Conservation (phyloP, 2,888 invertebrate species). For the Steinernema hermaphroditum region DNA sequence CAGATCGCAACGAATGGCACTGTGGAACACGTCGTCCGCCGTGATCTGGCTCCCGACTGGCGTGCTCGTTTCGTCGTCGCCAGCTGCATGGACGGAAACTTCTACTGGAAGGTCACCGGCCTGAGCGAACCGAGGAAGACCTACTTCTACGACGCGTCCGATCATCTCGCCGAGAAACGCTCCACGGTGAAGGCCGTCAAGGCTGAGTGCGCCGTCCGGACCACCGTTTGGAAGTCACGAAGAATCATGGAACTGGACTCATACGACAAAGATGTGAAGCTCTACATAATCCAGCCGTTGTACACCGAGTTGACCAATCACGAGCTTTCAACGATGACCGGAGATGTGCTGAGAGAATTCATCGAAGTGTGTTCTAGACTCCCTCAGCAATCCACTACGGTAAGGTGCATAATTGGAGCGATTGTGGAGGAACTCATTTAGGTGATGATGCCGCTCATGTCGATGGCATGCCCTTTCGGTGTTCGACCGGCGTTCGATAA, state of each 20-base stretch:
- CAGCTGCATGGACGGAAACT: slow-evolving; percentile 15
- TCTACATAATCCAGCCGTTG: slow-evolving; percentile 1
- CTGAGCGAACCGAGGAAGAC: background rate
- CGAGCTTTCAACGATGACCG: background rate
- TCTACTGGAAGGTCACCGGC: background rate
- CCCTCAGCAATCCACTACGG: background rate
- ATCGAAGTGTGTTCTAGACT: background rate
- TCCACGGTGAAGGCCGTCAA: background rate
- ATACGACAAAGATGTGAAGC: background rate
- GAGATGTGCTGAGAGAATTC: background rate
- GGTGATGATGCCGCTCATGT: slow-evolving; percentile 6
- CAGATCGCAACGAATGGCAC: slow-evolving; percentile 1
- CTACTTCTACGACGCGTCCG: slow-evolving; percentile 5
- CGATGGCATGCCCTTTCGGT: background rate
- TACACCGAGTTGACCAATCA: background rate
- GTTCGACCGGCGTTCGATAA: background rate
- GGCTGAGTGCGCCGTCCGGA: background rate
- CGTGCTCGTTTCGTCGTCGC: background rate
- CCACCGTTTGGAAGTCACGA: background rate
- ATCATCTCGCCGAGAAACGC: background rate
- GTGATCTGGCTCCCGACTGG: background rate
- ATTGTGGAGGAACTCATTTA: background rate
- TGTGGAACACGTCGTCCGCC: background rate
- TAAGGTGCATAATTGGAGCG: background rate
- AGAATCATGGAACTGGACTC: background rate